A percentile compares a stretch with the other conserved stretches of the same genome.
These are phyloP conservation scores for Mus spretus DNA, from an alignment of 2,797 vertebrate species.

Conservation along the genomic window DNA sequence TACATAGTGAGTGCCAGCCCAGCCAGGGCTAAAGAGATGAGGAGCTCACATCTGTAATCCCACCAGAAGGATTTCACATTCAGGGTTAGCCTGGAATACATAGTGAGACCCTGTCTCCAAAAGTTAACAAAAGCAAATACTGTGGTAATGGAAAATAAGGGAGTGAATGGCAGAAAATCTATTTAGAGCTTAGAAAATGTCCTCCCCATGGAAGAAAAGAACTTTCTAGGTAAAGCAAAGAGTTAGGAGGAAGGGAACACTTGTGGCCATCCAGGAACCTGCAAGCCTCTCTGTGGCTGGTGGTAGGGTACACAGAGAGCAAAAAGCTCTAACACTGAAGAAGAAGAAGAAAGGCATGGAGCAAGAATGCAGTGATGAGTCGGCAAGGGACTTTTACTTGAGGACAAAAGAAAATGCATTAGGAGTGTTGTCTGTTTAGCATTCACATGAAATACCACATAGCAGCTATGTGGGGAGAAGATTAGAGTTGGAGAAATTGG, in stretches of 20 bases:
- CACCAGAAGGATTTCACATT: background rate
- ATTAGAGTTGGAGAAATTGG: background rate
- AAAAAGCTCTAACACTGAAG: background rate
- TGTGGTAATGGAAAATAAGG: background rate
- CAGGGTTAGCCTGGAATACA: background rate
- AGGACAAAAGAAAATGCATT: background rate
- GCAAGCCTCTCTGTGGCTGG: background rate
- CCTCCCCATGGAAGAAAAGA: background rate
- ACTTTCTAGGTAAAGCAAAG: background rate
- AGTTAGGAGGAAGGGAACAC: background rate
- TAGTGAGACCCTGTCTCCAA: background rate
- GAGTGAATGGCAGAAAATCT: background rate
- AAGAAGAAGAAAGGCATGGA: background rate
- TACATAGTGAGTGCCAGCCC: background rate
- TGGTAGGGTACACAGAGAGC: too few species aligned
- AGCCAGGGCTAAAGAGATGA: background rate
- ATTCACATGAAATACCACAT: slow-evolving; percentile 29
- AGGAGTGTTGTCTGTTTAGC: background rate
- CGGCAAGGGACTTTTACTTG: background rate
- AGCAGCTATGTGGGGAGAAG: background rate
- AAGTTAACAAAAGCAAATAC: background rate
- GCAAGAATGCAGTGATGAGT: background rate
- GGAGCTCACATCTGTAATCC: background rate
- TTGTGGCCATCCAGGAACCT: background rate
- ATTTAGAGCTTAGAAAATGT: background rate